Percentiles rank a stretch among this genome's conserved stretches.
Conservation (phyloP, 2,113 vertebrate species). For the Dromas ardeola region DNA sequence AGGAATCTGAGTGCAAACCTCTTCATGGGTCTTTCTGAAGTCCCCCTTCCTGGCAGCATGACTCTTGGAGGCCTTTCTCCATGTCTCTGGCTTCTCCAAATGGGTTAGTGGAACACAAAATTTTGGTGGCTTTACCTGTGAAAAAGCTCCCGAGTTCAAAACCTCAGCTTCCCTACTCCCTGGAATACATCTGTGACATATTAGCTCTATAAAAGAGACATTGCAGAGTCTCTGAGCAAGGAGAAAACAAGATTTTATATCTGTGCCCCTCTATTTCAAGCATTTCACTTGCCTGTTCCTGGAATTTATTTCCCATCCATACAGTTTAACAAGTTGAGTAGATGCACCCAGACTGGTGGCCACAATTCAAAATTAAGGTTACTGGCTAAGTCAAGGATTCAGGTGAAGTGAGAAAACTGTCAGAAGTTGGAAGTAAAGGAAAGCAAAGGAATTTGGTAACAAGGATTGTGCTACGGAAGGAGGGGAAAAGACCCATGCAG, state of each 20-base stretch:
- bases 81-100: slow-evolving; percentile 39
- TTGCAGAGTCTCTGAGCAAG: slow-evolving; percentile 12
- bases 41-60: slow-evolving; percentile 38
- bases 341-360: neutral
- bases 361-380: neutral
- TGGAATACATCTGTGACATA: slow-evolving; percentile 27
- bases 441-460: neutral
- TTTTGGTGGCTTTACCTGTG: slow-evolving; percentile 22
- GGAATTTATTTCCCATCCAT: neutral
- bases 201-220: neutral
- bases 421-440: neutral
- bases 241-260: neutral
- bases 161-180: slow-evolving; percentile 29
- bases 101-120: slow-evolving; percentile 44
- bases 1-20: slow-evolving; percentile 48
- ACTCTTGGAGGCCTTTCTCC: slow-evolving; percentile 48
- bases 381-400: neutral
- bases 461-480: neutral
- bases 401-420: neutral
- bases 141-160: slow-evolving; percentile 46
- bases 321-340: neutral
- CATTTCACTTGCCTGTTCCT: neutral
- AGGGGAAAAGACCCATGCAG: neutral
- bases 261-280: neutral
- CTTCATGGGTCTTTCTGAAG: slow-evolving; percentile 53